phyloP scores from a whole-genome alignment of 2,113 vertebrate species.

The Glaucomys volans region DNA sequence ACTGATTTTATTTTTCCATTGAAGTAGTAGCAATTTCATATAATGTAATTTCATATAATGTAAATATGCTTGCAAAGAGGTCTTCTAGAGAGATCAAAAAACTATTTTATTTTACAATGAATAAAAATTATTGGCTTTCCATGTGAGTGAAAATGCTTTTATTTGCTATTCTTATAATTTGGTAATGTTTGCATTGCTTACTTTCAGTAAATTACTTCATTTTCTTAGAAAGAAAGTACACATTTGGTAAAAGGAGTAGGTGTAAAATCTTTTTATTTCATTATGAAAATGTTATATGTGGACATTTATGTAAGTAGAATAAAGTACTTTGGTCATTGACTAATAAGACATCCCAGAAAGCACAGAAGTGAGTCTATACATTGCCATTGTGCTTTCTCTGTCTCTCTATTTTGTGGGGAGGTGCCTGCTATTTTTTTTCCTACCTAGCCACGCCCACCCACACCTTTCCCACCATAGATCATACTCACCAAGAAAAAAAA shows the following conservation, averaged over 20 bases:
- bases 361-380: background rate
- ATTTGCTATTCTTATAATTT: slow-evolving; percentile 62
- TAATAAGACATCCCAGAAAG: background rate
- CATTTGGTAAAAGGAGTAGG: slow-evolving; percentile 27
- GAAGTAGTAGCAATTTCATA: slow-evolving; percentile 27
- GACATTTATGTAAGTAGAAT: slow-evolving; percentile 35
- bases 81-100: slow-evolving; percentile 67
- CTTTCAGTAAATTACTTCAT: slow-evolving; percentile 3
- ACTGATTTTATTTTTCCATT: slow-evolving; percentile 32
- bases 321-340: slow-evolving; percentile 45
- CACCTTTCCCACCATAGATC: slow-evolving; percentile 4
- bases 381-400: background rate
- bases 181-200: slow-evolving; percentile 33
- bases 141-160: slow-evolving; percentile 77
- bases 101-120: slow-evolving; percentile 73
- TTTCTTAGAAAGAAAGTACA: slow-evolving; percentile 51
- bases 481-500: slow-evolving; percentile 31
- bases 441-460: background rate
- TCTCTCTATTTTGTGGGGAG: background rate
- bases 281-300: slow-evolving; percentile 56
- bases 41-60: slow-evolving; percentile 54
- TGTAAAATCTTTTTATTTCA: slow-evolving; percentile 17
- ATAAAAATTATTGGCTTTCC: slow-evolving; percentile 65
- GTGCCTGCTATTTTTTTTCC: background rate
- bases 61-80: slow-evolving; percentile 37